Percentiles rank a stretch among this genome's conserved stretches.
Conservation (phyloP, 2,797 vertebrate genomes). For the Rhynchotus rufescens region DNA sequence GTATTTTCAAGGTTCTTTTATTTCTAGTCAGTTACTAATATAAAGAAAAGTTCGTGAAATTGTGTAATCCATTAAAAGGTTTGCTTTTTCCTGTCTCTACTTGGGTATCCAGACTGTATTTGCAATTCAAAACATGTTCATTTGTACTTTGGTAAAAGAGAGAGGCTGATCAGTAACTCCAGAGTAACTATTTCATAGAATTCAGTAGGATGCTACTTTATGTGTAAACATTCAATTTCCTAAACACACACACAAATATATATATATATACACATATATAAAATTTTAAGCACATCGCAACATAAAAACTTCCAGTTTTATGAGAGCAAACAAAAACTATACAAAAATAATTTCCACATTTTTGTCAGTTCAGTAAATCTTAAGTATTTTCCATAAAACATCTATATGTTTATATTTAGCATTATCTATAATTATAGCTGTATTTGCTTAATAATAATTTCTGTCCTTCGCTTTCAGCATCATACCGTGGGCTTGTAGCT, state of each 20-base stretch:
- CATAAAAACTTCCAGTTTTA: not conserved
- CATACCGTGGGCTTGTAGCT: no score
- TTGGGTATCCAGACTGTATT: not conserved
- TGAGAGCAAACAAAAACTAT: not conserved
- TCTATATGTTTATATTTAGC: no score
- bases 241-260: not conserved
- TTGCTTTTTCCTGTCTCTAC: not conserved
- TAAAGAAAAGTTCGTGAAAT: slow-evolving; percentile 5
- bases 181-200: not conserved
- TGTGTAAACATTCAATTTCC: not conserved
- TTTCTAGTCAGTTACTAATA: not conserved
- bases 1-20: not conserved
- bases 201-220: not conserved
- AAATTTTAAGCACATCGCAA: not conserved
- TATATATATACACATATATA: not conserved
- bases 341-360: not conserved
- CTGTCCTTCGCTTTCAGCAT: no score
- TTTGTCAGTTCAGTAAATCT: not conserved
- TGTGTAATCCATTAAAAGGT: not conserved
- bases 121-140: not conserved
- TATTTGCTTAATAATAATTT: no score
- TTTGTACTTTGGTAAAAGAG: not conserved
- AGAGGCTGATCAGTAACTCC: not conserved
- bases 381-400: not conserved
- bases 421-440: no score